Percentiles rank a stretch among this genome's conserved stretches.
phyloP scores from a whole-genome alignment of 1,140 invertebrate genomes.

The Oryzaephilus surinamensis region DNA sequence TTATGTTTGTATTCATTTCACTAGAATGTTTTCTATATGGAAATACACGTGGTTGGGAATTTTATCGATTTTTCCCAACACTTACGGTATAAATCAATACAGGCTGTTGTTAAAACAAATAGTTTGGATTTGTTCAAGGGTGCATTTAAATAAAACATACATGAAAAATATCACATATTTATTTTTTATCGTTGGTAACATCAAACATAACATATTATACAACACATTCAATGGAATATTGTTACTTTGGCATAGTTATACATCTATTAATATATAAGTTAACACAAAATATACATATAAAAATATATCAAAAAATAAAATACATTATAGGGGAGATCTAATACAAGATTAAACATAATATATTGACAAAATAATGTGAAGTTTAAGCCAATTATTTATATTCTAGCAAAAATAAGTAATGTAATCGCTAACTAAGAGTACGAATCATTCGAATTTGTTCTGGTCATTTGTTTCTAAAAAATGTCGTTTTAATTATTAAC shows the following conservation, averaged over 20 bases:
- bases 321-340: too few species aligned
- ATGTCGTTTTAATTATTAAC: conserved; percentile 1
- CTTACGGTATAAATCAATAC: conserved; percentile 20
- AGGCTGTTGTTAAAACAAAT: conserved; percentile 14
- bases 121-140: conserved; percentile 4
- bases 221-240: too few species aligned
- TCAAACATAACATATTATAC: too few species aligned
- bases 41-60: conserved; percentile 19
- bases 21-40: background rate
- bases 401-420: too few species aligned
- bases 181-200: conserved; percentile 8
- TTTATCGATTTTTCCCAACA: conserved; percentile 19
- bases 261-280: too few species aligned
- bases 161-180: conserved; percentile 17
- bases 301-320: too few species aligned
- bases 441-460: conserved; percentile 13
- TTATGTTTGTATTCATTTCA: background rate
- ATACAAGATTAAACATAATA: conserved; percentile 1
- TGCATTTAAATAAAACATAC: too few species aligned
- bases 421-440: conserved; percentile 1
- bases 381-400: too few species aligned
- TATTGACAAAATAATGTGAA: too few species aligned
- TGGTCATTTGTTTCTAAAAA: conserved; percentile 13
- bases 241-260: too few species aligned
- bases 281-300: too few species aligned